These are phyloP conservation scores for Cataglyphis livida DNA, from an alignment of 2,888 invertebrate genomes.

Conservation along the genomic window DNA sequence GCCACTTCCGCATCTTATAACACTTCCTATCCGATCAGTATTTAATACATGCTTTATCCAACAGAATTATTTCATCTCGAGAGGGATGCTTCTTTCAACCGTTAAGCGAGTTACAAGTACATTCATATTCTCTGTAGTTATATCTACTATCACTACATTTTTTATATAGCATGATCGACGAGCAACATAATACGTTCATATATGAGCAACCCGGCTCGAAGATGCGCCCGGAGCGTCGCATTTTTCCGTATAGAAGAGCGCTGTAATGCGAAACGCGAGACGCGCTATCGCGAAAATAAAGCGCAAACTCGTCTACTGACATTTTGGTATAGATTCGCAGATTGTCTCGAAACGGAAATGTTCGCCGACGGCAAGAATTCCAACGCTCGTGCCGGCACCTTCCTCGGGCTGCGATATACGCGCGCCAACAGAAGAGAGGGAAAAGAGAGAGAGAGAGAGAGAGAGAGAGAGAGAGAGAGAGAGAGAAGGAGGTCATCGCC, in stretches of 20 bases:
- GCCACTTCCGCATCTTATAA: not conserved
- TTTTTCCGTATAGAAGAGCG: constrained; percentile 3
- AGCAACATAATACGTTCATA: not conserved
- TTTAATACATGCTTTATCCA: not conserved
- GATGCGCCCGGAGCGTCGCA: constrained; percentile 8
- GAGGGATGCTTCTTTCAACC: not conserved
- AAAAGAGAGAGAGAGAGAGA: not conserved
- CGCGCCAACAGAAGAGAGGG: constrained; percentile 47
- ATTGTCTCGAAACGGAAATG: constrained; percentile 70
- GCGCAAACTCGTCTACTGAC: constrained; percentile 68
- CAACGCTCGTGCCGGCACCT: constrained; percentile 71
- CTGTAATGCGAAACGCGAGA: not conserved
- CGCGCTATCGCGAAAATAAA: constrained; percentile 55
- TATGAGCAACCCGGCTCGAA: not conserved
- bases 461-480: constrained; percentile 2
- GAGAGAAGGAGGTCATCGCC: constrained; percentile 75
- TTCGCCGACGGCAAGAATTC: constrained; percentile 72
- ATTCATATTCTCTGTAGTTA: not conserved
- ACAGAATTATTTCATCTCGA: not conserved
- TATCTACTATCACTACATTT: not conserved
- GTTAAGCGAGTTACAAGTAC: not conserved
- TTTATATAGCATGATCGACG: not conserved
- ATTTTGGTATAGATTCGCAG: constrained; percentile 70
- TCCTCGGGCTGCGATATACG: constrained; percentile 61
- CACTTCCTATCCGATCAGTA: not conserved